Evolutionary conservation across 2,888 invertebrate genomes (phyloP), one percentile per base, ranked within the genome.

Genomic region (Quadroppia sp.): DNA sequence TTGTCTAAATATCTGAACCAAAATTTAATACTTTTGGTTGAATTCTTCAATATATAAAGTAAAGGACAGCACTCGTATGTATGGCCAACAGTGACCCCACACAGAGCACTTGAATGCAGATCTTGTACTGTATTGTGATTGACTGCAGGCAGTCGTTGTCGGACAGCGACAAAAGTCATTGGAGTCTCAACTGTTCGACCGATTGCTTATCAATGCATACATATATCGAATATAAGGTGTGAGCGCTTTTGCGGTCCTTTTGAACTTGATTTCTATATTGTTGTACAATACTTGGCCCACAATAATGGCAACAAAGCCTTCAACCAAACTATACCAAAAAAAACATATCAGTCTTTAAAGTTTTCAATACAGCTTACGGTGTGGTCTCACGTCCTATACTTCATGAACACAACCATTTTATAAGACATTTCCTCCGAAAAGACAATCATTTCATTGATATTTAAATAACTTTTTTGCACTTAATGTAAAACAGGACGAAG

Each of bases 401-500:
- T 45, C 15, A 45, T 45, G 15, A 11, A 45, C 17, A 45, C 6
- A 45, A 17, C 15, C 6, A 45, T n/a, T 45, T 45, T 45, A 15
- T 45, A 15, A 36, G 36, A 36, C 36, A 36, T 7, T 36, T 36
- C n/a, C n/a, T n/a, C n/a, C n/a, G n/a, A n/a, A n/a, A n/a, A n/a
- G n/a, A n/a, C n/a, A n/a, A 36, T 36, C 36, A 36, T n/a, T n/a
- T n/a, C n/a, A n/a, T n/a, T n/a, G n/a, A n/a, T n/a, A n/a, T n/a
- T n/a, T 36, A 36, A 36, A 36, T 36, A 36, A 36, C 36, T 36
- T 36, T 36, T 36, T 36, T 36, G 9, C 36, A 36, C 36, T 36
- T 36, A 36, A 36, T 36, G 11, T 2, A 45, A 53, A 53, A 53
- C 53, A 84, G 85, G 83, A 23, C 79, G 79, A 64, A 84, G 84